phyloP scores from a whole-genome alignment of 1,140 invertebrate genomes.

The Drusus annulatus region DNA sequence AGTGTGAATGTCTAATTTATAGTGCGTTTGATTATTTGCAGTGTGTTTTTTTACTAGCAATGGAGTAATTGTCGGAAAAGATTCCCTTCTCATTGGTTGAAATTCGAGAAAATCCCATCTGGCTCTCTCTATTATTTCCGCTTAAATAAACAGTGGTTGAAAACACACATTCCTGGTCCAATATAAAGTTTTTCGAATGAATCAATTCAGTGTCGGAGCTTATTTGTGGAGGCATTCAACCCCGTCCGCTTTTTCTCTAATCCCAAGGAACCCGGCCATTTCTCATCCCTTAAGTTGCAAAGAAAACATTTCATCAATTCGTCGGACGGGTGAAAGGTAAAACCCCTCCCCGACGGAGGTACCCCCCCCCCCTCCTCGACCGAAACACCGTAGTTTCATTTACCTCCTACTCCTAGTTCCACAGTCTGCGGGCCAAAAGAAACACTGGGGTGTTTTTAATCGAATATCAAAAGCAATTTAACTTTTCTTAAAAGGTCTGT shows the following conservation, averaged over 20 bases:
- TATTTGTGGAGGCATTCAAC: slow-evolving; percentile 20
- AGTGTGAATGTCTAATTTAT: background rate
- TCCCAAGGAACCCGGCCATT: slow-evolving; percentile 18
- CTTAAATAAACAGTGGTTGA: background rate
- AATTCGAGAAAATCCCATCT: background rate
- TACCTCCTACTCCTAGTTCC: background rate
- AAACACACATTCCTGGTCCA: slow-evolving; percentile 1
- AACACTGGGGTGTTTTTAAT: slow-evolving; percentile 8
- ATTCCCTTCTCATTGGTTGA: background rate
- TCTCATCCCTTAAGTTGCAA: slow-evolving; percentile 22
- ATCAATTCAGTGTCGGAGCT: background rate
- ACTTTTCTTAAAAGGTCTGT: slow-evolving; percentile 4
- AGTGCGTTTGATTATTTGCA: background rate
- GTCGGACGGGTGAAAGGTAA: background rate
- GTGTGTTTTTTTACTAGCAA: background rate
- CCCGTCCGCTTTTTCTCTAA: slow-evolving; percentile 20
- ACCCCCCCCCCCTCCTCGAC: background rate
- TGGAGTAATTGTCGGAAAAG: background rate
- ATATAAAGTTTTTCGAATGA: slow-evolving; percentile 1
- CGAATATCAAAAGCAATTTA: slow-evolving; percentile 17
- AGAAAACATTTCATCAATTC: slow-evolving; percentile 31
- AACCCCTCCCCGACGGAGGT: background rate
- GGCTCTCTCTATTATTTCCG: background rate
- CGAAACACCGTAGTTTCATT: slow-evolving; percentile 3
- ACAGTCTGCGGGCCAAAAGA: background rate